These are phyloP conservation scores for Cebidichthys violaceus DNA, from an alignment of 2,113 vertebrate genomes.

Conservation along the genomic window DNA sequence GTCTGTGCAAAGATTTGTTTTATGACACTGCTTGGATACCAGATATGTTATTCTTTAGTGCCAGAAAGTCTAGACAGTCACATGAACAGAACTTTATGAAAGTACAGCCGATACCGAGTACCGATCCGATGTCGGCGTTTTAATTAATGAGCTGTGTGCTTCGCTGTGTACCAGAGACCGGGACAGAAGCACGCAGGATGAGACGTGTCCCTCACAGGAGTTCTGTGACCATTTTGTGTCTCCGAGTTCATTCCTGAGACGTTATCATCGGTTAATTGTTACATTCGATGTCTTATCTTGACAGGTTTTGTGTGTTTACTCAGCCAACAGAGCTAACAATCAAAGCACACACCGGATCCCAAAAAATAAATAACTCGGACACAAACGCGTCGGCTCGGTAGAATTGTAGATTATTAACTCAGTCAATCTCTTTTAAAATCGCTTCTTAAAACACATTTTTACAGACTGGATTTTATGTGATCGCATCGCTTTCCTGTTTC, in stretches of 20 bases:
- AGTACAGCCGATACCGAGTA: too few species aligned
- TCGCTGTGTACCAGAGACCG: too few species aligned
- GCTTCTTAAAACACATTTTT: too few species aligned
- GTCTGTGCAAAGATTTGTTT: slow-evolving; percentile 39
- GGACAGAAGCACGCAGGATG: too few species aligned
- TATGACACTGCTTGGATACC: neutral
- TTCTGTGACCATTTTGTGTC: too few species aligned
- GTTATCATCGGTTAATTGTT: slow-evolving; percentile 1
- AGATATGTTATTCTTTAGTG: neutral
- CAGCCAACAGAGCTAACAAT: neutral
- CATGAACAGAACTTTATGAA: neutral
- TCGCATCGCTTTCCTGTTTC: too few species aligned
- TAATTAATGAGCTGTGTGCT: too few species aligned
- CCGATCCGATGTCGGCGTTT: too few species aligned
- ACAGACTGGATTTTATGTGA: too few species aligned
- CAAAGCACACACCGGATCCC: slow-evolving; percentile 11
- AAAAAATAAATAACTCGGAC: neutral
- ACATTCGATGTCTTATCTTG: slow-evolving; percentile 12
- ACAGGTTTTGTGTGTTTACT: slow-evolving; percentile 31
- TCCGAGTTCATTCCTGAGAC: neutral
- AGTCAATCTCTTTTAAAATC: neutral
- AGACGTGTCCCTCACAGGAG: too few species aligned
- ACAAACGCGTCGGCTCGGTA: slow-evolving; percentile 6
- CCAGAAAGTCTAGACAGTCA: slow-evolving; percentile 27
- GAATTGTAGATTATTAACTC: slow-evolving; percentile 2